Evolutionary conservation across 2,113 vertebrate genomes (phyloP).

Genomic region (Psilopsiagon aymara): DNA sequence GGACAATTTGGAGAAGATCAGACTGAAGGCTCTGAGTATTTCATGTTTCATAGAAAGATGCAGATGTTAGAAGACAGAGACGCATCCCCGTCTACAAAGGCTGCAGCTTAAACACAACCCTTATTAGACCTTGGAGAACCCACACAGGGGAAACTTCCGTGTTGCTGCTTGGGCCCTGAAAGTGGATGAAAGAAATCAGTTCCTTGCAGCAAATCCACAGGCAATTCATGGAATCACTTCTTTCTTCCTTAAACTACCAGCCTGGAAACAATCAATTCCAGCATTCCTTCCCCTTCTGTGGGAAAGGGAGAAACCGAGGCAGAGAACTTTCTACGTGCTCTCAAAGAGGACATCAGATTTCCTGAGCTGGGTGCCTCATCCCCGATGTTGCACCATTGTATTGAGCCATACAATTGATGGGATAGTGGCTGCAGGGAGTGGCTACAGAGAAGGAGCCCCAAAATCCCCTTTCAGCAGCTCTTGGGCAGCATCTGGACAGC

Average conservation of each 20-base stretch:
- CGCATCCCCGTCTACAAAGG: background rate
- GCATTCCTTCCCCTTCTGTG: background rate
- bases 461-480: background rate
- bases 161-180: background rate
- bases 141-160: background rate
- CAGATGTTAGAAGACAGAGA: background rate
- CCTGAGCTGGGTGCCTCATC: background rate
- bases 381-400: fast-evolving
- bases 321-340: background rate
- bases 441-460: background rate
- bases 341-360: background rate
- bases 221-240: background rate
- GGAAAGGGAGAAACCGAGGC: background rate
- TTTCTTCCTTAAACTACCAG: background rate
- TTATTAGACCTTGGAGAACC: background rate
- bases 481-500: background rate
- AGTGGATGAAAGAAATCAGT: background rate
- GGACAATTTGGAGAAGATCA: background rate
- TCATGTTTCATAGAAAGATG: background rate
- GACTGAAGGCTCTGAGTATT: background rate
- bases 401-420: background rate
- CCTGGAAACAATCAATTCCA: background rate
- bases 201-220: background rate
- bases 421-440: background rate
- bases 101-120: background rate